Evolutionary conservation across 2,797 vertebrate species (phyloP), one percentile per base, ranked within the genome.

Genomic region (Eupleurogrammus muticus): DNA sequence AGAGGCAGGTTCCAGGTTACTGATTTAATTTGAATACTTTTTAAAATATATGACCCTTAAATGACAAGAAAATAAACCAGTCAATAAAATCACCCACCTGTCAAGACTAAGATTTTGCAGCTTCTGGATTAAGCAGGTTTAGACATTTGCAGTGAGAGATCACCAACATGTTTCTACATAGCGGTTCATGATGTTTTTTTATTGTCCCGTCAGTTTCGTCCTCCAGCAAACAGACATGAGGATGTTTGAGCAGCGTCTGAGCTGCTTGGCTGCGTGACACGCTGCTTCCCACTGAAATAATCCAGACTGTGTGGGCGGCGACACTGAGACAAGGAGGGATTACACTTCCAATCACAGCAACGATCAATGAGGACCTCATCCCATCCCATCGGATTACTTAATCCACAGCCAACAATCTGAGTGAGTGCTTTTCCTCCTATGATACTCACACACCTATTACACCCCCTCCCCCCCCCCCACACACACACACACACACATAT

Each of bases 261-360:
- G 52, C 17, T 5, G 62, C 44, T 46, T 42, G 32, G 60, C 50
- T 35, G 14, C 2, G 12, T 34, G 64, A 56, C 62, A 38, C 51
- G 20, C 28, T 69, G 67, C 68, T 79, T 74, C 42, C 38, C 14
- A 48, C 50, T 62, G 80, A 66, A 67, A 72, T 91, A 92, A 90
- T 92, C 87, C 87, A 69, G 72, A 61, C 47, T 85, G 74, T 75
- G 81, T 75, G 81, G 70, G 23, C 34, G 52, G 80, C 20, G 73
- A 75, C 66, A 38, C 16, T 42, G 24, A 19, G 24, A 63, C 19
- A 36, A 20, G 64, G 60, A 49, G 36, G 47, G 88, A 92, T 90
- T 87, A 91, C 9, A 56, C 40, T 38, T 77, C 34, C 79, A 73
- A 77, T 88, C 76, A 77, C 77, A 76, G 72, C 73, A 60, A 17